phyloP scores from a whole-genome alignment of 1,140 invertebrate genomes.

The Hycleus phaleratus region DNA sequence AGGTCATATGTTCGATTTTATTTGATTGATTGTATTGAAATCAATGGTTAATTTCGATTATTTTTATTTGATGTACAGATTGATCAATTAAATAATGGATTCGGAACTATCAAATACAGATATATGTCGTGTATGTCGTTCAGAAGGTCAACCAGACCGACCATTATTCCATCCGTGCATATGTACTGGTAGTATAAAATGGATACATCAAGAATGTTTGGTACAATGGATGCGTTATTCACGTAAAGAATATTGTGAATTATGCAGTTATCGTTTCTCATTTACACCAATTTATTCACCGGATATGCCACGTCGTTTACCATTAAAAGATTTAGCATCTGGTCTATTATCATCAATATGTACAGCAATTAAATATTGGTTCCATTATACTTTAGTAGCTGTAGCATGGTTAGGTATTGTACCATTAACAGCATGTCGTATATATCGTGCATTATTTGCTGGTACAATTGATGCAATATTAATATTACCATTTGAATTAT shows the following conservation, averaged over 20 bases:
- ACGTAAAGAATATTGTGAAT: slow-evolving; percentile 96
- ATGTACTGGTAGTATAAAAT: slow-evolving; percentile 98
- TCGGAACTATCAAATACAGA: slow-evolving; percentile 49
- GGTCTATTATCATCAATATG: slow-evolving; percentile 84
- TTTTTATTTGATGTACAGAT: too few species aligned
- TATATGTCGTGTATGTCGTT: slow-evolving; percentile 96
- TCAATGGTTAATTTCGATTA: too few species aligned
- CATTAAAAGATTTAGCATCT: slow-evolving; percentile 71
- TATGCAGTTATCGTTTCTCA: slow-evolving; percentile 95
- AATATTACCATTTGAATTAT: slow-evolving; percentile 82
- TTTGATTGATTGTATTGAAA: too few species aligned
- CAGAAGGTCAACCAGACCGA: slow-evolving; percentile 73
- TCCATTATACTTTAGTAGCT: slow-evolving; percentile 93
- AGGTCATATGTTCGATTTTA: too few species aligned
- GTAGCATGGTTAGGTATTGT: slow-evolving; percentile 97
- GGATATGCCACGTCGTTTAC: slow-evolving; percentile 95
- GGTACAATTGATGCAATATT: slow-evolving; percentile 78
- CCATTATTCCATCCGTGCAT: slow-evolving; percentile 90
- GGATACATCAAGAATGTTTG: slow-evolving; percentile 92
- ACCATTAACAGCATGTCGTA: slow-evolving; percentile 92
- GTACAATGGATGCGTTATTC: slow-evolving; percentile 92
- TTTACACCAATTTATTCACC: slow-evolving; percentile 99
- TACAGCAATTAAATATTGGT: slow-evolving; percentile 89
- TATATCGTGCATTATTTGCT: slow-evolving; percentile 86
- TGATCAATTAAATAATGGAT: slow-evolving; percentile 17